A percentile compares a stretch with the other conserved stretches of the same genome.
These are phyloP conservation scores for Heteronetta atricapilla DNA, from an alignment of 2,113 vertebrate genomes.

Conservation along the genomic window DNA sequence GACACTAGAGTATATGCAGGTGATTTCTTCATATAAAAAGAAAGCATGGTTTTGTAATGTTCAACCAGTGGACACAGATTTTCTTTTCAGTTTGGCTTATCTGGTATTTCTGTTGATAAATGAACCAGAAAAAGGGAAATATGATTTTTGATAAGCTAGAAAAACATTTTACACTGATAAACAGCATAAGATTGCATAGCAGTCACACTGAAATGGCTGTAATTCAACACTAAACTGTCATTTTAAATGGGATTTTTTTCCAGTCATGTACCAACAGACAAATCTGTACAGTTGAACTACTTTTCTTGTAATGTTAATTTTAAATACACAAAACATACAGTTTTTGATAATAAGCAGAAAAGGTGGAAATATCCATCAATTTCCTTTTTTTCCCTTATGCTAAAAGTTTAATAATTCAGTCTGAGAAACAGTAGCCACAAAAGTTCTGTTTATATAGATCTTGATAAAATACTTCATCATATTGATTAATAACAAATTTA, in stretches of 20 bases:
- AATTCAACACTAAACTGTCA: conserved; percentile 27
- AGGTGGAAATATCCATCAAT: neutral
- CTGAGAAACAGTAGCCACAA: conserved; percentile 14
- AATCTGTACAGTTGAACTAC: neutral
- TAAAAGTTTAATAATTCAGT: conserved; percentile 23
- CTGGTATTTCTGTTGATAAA: conserved; percentile 32
- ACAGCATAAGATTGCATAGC: conserved; percentile 9
- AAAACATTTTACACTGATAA: conserved; percentile 43
- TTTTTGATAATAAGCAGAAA: neutral
- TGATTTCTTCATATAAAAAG: neutral
- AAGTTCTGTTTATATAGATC: neutral
- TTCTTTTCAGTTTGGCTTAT: conserved; percentile 3
- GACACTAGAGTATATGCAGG: neutral
- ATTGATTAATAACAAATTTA: neutral
- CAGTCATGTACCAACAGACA: neutral
- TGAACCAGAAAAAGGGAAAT: conserved; percentile 28
- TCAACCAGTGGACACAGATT: neutral
- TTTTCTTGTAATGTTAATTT: conserved; percentile 29
- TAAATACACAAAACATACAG: neutral
- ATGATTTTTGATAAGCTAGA: conserved; percentile 18
- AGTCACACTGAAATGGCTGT: conserved; percentile 6
- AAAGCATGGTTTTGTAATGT: neutral
- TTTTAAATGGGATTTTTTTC: neutral
- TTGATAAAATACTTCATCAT: neutral
- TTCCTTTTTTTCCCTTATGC: neutral